Conservation (phyloP, 2,888 invertebrate genomes). For the Sepioteuthis lessoniana region DNA sequence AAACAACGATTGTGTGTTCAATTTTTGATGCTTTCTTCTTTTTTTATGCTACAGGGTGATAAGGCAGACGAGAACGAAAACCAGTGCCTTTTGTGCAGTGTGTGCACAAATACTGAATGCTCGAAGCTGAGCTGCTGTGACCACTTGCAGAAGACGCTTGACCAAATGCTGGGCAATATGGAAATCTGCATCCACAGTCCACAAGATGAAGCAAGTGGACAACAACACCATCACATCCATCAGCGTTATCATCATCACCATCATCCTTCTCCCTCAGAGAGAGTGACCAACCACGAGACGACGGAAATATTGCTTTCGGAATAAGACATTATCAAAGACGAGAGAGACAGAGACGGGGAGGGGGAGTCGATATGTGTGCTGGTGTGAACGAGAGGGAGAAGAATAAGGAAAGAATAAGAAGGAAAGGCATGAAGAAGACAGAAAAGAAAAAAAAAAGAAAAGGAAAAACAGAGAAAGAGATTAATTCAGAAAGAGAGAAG, state of each 20-base stretch:
- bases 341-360: no score
- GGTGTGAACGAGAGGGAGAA: background rate
- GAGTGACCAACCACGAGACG: background rate
- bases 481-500: background rate
- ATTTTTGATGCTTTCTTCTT: background rate
- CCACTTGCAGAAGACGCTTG: background rate
- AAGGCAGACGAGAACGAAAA: background rate
- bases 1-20: no score
- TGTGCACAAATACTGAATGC: background rate
- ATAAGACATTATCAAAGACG: background rate
- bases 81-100: background rate
- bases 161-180: background rate
- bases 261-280: background rate
- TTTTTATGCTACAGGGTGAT: background rate
- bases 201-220: background rate
- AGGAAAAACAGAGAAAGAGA: background rate
- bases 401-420: background rate
- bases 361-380: background rate
- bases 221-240: background rate
- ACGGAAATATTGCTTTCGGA: background rate
- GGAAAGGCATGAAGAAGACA: background rate
- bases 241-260: background rate
- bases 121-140: background rate
- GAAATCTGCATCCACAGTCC: background rate
- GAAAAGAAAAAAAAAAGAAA: background rate